A percentile compares a stretch with the other conserved stretches of the same genome.
Evolutionary conservation across 1,140 invertebrate genomes (phyloP).

Genomic region (Brachionus asplanchnoidis): DNA sequence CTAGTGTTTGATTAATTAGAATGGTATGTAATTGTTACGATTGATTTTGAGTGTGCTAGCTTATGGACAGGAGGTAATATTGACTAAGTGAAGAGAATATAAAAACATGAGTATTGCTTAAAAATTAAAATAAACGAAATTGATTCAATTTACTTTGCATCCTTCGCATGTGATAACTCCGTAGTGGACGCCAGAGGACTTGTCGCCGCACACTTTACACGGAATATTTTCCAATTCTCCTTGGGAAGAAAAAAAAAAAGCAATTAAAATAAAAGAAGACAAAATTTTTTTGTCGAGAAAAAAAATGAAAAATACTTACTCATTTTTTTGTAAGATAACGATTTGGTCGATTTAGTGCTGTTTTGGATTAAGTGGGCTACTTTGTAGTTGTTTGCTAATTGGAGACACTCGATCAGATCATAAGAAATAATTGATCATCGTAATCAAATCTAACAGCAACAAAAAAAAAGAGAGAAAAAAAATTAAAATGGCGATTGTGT

Average conservation of each 20-base stretch:
- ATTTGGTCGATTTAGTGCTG: neutral
- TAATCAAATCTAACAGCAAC: neutral
- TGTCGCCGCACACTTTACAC: slow-evolving; percentile 50
- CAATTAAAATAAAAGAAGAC: neutral
- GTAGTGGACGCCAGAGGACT: slow-evolving; percentile 60
- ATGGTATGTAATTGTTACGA: neutral
- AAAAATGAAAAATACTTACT: neutral
- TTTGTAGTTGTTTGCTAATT: neutral
- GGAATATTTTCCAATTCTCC: slow-evolving; percentile 42
- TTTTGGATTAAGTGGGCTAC: neutral
- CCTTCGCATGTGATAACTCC: slow-evolving; percentile 60
- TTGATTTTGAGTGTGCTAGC: neutral
- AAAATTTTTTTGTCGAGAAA: neutral
- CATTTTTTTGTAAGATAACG: neutral
- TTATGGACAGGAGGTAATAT: neutral
- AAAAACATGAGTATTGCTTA: neutral
- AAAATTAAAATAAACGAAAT: neutral
- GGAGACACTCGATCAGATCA: neutral
- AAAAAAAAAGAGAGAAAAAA: neutral
- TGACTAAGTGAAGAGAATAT: neutral
- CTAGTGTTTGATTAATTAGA: too few relatives aligned
- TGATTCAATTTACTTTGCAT: slow-evolving; percentile 52
- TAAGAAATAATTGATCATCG: neutral
- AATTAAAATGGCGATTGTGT: neutral
- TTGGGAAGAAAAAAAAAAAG: neutral